Evolutionary conservation across 2,797 vertebrate species (phyloP), one percentile per base, ranked within the genome.

Genomic region (Pangasius larnaudii): DNA sequence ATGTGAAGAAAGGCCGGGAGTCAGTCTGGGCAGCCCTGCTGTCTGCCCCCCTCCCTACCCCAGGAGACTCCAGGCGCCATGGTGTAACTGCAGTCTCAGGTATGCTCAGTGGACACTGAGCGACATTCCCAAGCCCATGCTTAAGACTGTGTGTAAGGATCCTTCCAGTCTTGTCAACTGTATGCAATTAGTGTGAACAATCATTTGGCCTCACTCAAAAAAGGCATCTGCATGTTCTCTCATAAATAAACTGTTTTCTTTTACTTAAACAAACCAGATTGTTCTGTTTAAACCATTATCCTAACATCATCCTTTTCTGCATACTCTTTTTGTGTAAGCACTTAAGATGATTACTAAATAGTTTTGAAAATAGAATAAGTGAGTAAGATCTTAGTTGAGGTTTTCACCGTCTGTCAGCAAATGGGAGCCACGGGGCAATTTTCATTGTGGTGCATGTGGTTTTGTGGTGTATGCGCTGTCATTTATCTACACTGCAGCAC

Each of bases 11-110:
- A 95, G 93, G 93, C 93, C 86, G 90, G 91, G 94, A 96, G 95
- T 95, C 95, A 92, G 93, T 95, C 94, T 94, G 94, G 91, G 80
- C 90, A 94, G 94, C 92, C 95, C 94, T 89, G 93, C 93, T 95
- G 94, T 93, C 92, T 92, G 93, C 90, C 93, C 93, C 90, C 91
- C 92, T 93, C 88, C 87, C 89, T 53, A 89, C 89, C 91, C 83
- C 91, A 88, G 93, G 95, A 97, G 97, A 97, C 95, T 95, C 92
- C 93, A 96, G 97, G 97, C 97, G 97, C 97, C 97, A 94, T 94
- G 0, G 92, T 94, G 94, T 96, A 96, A 97, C 97, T 95, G 95
- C 97, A 97, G 96, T 96, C 96, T 97, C 96, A 97, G 97, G 97
- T 97, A 97, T 97, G 97, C 94, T 92, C 93, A 93, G 94, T 90